phyloP scores from a whole-genome alignment of 2,888 invertebrate genomes.

The Sminthurinus aureus region DNA sequence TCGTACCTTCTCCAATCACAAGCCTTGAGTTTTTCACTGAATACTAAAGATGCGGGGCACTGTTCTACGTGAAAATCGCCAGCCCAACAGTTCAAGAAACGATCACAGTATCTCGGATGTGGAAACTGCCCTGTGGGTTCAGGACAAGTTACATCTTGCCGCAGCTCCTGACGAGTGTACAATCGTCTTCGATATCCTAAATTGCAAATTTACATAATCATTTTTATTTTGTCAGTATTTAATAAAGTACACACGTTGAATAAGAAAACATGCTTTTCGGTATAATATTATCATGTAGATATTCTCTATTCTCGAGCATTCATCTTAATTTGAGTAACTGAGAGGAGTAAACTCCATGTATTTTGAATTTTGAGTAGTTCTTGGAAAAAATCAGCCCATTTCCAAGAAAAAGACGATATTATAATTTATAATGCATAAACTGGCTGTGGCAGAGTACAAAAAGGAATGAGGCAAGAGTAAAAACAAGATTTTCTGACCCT shows the following conservation, averaged over 20 bases:
- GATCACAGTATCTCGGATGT: slow-evolving; percentile 15
- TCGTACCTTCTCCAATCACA: slow-evolving; percentile 27
- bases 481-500: neutral
- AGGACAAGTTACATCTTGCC: slow-evolving; percentile 12
- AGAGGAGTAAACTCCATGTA: neutral
- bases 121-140: slow-evolving; percentile 20
- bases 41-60: slow-evolving; percentile 9
- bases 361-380: neutral
- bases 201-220: too few species aligned
- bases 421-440: too few species aligned
- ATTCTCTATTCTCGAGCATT: neutral
- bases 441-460: too few species aligned
- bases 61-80: slow-evolving; percentile 5
- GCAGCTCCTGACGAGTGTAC: neutral
- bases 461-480: neutral
- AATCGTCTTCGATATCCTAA: neutral
- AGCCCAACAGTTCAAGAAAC: slow-evolving; percentile 15
- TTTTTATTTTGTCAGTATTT: too few species aligned
- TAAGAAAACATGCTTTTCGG: neutral
- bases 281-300: too few species aligned
- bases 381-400: neutral
- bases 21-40: slow-evolving; percentile 10
- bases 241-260: neutral
- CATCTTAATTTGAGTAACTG: neutral
- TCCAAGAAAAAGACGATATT: neutral